Evolutionary conservation across 2,888 invertebrate genomes (phyloP).

Genomic region (Cryptocheilus praepositus): DNA sequence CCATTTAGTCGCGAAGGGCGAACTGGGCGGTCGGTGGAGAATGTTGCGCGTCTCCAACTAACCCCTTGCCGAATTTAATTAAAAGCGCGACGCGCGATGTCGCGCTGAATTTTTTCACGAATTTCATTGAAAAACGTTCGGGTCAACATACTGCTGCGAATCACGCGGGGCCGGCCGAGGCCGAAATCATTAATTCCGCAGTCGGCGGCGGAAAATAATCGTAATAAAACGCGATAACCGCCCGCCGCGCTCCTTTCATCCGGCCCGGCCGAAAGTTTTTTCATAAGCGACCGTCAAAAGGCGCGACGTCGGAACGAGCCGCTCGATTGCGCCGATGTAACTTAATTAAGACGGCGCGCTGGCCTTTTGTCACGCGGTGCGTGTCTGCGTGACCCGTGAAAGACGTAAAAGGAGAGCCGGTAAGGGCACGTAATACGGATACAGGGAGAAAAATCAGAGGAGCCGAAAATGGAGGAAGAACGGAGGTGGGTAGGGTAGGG

Average conservation of each 20-base stretch:
- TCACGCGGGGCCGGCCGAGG: no score
- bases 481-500: no score
- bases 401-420: no score
- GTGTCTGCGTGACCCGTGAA: no score
- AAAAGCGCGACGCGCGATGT: slow-evolving; percentile 24
- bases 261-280: not conserved
- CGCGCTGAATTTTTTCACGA: slow-evolving; percentile 33
- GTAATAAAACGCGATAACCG: slow-evolving; percentile 2
- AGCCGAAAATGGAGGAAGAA: no score
- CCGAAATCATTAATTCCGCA: not conserved
- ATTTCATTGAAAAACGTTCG: slow-evolving; percentile 24
- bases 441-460: no score
- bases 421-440: no score
- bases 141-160: slow-evolving; percentile 13
- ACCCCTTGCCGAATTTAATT: slow-evolving; percentile 43
- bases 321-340: slow-evolving; percentile 2
- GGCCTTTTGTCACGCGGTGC: no score
- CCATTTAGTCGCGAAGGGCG: no score
- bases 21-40: not conserved
- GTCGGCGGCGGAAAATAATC: not conserved
- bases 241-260: slow-evolving; percentile 3
- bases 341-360: slow-evolving; percentile 1
- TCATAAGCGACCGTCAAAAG: not conserved
- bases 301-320: not conserved
- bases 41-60: not conserved